Percentiles rank a stretch among this genome's conserved stretches.
These are phyloP conservation scores for Belonocnema kinseyi DNA, from an alignment of 1,140 invertebrate genomes.

Conservation along the genomic window DNA sequence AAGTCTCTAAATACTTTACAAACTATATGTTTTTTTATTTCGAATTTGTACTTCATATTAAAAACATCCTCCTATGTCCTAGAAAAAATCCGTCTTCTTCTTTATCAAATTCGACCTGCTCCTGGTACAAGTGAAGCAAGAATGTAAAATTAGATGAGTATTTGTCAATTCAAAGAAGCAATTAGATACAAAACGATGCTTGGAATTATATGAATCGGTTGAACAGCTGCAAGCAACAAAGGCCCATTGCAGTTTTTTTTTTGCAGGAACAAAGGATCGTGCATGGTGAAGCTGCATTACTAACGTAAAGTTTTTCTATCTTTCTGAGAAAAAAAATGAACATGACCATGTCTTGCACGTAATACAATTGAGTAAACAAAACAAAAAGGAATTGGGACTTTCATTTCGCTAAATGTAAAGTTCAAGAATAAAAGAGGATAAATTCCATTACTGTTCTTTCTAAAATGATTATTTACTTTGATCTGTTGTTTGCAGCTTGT, in stretches of 20 bases:
- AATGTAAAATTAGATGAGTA: constrained; percentile 13
- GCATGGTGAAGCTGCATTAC: constrained; percentile 25
- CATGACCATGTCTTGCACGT: constrained; percentile 17
- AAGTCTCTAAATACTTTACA: too few species aligned
- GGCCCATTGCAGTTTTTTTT: constrained; percentile 26
- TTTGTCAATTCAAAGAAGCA: constrained; percentile 28
- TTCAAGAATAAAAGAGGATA: not conserved
- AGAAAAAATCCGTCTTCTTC: not conserved
- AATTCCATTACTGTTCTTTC: not conserved
- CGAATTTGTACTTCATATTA: not conserved
- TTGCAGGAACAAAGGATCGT: constrained; percentile 11
- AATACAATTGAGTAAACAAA: not conserved
- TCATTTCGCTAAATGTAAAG: not conserved
- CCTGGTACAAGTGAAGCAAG: not conserved
- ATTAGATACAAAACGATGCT: constrained; percentile 31
- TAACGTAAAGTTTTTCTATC: constrained; percentile 19
- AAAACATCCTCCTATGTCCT: not conserved
- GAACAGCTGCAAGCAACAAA: constrained; percentile 28
- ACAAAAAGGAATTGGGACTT: not conserved
- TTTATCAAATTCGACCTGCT: not conserved
- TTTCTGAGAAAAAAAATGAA: constrained; percentile 4
- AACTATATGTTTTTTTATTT: too few species aligned
- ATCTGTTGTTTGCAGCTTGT: not conserved
- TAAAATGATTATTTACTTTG: not conserved
- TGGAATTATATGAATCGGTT: constrained; percentile 27